Evolutionary conservation across 2,797 vertebrate species (phyloP).

Genomic region (Argya squamiceps): DNA sequence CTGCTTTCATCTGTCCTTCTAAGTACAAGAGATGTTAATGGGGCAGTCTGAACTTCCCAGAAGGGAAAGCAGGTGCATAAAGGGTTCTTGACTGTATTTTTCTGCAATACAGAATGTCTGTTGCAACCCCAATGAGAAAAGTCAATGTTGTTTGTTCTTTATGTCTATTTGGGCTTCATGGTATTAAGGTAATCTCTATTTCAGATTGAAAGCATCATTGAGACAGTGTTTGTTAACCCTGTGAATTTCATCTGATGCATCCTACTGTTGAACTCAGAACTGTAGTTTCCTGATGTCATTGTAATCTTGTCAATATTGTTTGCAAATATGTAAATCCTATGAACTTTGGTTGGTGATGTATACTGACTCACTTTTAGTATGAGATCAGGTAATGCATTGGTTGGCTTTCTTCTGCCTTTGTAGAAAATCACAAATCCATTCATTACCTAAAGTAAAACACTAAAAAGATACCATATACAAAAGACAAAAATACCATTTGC

Average conservation of each 20-base stretch:
- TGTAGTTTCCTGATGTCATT: not conserved
- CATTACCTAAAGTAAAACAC: constrained; percentile 47
- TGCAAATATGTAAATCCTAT: not conserved
- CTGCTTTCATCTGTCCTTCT: not conserved
- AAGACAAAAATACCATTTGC: constrained; percentile 64
- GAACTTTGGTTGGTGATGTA: not conserved
- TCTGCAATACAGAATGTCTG: not conserved
- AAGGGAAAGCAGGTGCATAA: not conserved
- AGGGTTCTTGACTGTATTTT: not conserved
- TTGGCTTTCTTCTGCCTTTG: not conserved
- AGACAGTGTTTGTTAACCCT: not conserved
- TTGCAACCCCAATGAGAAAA: not conserved
- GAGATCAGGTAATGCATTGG: not conserved
- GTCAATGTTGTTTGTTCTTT: not conserved
- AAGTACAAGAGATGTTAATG: not conserved
- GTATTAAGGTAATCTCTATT: not conserved
- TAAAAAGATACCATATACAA: constrained; percentile 21
- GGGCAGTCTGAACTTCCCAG: not conserved
- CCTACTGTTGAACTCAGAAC: not conserved
- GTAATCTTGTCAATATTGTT: not conserved
- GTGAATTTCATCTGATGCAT: not conserved
- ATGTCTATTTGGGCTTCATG: not conserved
- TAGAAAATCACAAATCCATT: not conserved
- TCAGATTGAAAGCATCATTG: not conserved
- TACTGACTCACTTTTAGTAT: not conserved